Base-by-base conservation (phyloP, 2,797 vertebrate species). In the Rhinophrynus dorsalis region DNA sequence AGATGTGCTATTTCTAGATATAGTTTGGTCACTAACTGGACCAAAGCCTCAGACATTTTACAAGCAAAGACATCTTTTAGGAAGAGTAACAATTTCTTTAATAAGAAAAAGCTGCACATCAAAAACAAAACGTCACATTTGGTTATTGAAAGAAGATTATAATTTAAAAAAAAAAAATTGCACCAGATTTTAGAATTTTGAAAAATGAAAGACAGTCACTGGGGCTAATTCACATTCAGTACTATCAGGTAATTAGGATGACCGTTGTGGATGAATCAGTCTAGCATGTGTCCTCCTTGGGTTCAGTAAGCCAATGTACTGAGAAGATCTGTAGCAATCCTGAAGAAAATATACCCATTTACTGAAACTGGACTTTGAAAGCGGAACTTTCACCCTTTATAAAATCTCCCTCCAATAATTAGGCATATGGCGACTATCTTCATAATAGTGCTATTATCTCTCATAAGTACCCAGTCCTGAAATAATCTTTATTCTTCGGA, bases 101-200 rank as follows among this genome's bases (percentile, higher is more conserved):
- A 91, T 90, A 91, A 89, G 90, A 92, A 87, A 90, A 90, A 83
- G 91, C 85, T 95, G 94, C 93, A 98, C 93, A 94, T 90, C 86
- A 85, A 93, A 44, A 92, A 92, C 93, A 88, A 91, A 37, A 86
- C 88, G 83, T 92, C 91, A 93, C 92, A 88, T 92, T 90, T 86
- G 85, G 82, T 85, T 79, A 84, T 84, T 24, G 6, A 20, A 44
- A n/a, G n/a, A n/a, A n/a, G n/a, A n/a, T n/a, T 29, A 60, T 69
- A 60, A 54, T 67, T 55, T 44, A 42, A 44, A 58, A 88, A 88
- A 79, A 78, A 89, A 89, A 95, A 90, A 95, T 44, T 18, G 15
- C 91, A 90, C 92, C 90, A 87, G 89, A 88, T 89, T 84, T 81
- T 37, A 68, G 86, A 91, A 91, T 82, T 85, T 84, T 78, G 85